Evolutionary conservation across 2,888 invertebrate genomes (phyloP).

Genomic region (Callyntrura guangdongensis): DNA sequence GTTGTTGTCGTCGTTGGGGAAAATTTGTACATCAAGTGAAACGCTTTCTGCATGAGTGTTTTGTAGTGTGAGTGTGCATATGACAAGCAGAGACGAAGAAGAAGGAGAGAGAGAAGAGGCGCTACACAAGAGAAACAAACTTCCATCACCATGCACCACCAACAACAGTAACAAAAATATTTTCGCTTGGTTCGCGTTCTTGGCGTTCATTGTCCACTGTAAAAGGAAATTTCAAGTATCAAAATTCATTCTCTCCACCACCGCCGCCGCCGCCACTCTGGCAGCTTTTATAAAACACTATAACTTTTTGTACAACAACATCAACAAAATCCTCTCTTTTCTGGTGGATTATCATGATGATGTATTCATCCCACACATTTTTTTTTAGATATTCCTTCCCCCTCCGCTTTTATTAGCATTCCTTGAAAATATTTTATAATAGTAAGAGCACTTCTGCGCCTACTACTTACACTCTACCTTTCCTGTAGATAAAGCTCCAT

Average conservation of each 20-base stretch:
- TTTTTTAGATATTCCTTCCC: neutral
- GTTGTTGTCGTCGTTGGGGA: no score
- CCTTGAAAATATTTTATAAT: no score
- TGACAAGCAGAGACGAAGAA: conserved; percentile 18
- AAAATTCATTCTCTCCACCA: conserved; percentile 30
- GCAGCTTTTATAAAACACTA: neutral
- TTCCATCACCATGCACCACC: no score
- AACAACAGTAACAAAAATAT: neutral
- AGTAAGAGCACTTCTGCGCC: no score
- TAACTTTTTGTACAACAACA: no score
- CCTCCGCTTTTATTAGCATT: conserved; percentile 20
- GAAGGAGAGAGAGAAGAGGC: neutral
- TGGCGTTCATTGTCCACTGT: conserved; percentile 57
- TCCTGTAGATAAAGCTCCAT: conserved; percentile 39
- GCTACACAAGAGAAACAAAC: no score
- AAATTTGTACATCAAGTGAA: neutral
- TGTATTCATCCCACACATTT: neutral
- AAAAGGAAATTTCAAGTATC: conserved; percentile 63
- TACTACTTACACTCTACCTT: conserved; percentile 22
- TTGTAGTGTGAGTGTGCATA: neutral
- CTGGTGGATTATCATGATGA: conserved; percentile 12
- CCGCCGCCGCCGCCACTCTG: no score
- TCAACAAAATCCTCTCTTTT: no score
- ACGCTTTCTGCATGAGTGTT: neutral
- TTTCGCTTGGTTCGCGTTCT: neutral